phyloP scores from a whole-genome alignment of 2,797 vertebrate species.

The Pangasius larnaudii region DNA sequence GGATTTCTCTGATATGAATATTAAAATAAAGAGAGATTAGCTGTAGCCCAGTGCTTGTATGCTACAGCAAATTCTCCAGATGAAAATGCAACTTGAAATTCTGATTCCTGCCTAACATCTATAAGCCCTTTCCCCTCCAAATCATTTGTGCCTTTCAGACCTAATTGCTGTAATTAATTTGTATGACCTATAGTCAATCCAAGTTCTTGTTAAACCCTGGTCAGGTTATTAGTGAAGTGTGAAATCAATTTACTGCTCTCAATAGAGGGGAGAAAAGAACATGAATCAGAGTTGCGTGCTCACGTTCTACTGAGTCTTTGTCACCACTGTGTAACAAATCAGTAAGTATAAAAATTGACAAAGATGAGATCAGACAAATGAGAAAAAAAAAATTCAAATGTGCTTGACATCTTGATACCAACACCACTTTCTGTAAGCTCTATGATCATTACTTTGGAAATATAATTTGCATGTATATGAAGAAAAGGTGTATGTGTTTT shows the following conservation, averaged over 20 bases:
- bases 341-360: slow-evolving; percentile 12
- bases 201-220: slow-evolving; percentile 61
- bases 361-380: slow-evolving; percentile 29
- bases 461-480: neutral
- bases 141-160: slow-evolving; percentile 53
- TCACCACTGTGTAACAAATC: slow-evolving; percentile 32
- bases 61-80: slow-evolving; percentile 4
- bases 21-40: neutral
- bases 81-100: slow-evolving; percentile 31
- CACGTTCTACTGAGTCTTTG: slow-evolving; percentile 13
- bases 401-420: neutral
- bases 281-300: slow-evolving; percentile 30
- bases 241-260: slow-evolving; percentile 66
- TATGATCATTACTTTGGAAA: neutral
- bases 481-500: neutral
- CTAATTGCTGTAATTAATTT: slow-evolving; percentile 69
- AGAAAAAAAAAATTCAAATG: neutral
- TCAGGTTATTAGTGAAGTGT: slow-evolving; percentile 66
- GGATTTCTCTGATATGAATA: neutral
- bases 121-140: slow-evolving; percentile 42
- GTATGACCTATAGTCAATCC: slow-evolving; percentile 64
- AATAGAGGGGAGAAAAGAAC: slow-evolving; percentile 44
- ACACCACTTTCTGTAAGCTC: neutral
- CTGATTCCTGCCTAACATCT: slow-evolving; percentile 34
- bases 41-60: slow-evolving; percentile 4